Base-by-base conservation (phyloP, 2,797 vertebrate genomes). In the Remorina albescens region DNA sequence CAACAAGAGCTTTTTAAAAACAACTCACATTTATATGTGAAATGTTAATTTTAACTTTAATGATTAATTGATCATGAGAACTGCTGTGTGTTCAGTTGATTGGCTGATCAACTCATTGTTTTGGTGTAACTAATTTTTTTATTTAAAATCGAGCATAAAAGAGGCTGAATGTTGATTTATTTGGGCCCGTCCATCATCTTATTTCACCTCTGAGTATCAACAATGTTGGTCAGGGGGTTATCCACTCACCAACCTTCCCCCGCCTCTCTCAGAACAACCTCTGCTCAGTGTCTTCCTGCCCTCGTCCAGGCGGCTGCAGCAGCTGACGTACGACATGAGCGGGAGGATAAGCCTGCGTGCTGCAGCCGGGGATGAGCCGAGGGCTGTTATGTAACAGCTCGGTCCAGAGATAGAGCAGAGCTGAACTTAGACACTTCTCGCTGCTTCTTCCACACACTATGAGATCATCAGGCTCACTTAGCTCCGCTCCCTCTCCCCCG, bases 371-470 rank as follows among this genome's bases (percentile, higher is more conserved):
- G 75, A 81, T 81, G 86, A 86, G 75, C 88, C 67, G n/a, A 81
- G 12, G 57, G 73, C 63, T 34, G 67, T 91, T 90, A 89, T 12
- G 71, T 84, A 91, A 90, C 86, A 50, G 67, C 74, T 79, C 34
- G 55, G 65, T 78, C 83, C 84, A 75, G 82, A 86, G 87, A 88
- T 86, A 72, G 84, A 86, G 77, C 76, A 76, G 76, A 68, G 79
- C 86, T 77, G 73, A 87, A 86, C 81, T 81, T 77, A 65, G 64
- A 79, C 74, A 51, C 86, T 80, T 71, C 53, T 76, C 73, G 63
- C 80, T 81, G 64, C 53, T 36, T 19, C 74, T 70, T 74, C 76
- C 74, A 66, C 78, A 65, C 67, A 68, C 2, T 49, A 59, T 86
- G 84, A 89, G 67, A 57, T 89, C 84, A 90, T 67, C 75, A 46